Conservation (phyloP, 2,113 vertebrate species). For the Cricetomys ansorgei region DNA sequence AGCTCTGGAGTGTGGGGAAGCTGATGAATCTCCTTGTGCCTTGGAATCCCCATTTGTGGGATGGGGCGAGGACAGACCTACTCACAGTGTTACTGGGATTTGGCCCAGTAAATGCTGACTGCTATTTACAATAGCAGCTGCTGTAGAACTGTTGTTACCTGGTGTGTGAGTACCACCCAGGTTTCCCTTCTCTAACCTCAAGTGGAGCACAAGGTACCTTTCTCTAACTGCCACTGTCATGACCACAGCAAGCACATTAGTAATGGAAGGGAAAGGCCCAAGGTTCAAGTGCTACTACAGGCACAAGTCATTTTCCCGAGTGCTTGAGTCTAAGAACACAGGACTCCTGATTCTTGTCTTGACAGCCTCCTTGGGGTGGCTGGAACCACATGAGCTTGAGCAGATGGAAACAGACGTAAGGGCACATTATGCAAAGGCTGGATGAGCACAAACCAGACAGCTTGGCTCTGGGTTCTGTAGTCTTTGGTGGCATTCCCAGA, state of each 20-base stretch:
- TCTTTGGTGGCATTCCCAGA: neutral
- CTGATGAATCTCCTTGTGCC: neutral
- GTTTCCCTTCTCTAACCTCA: neutral
- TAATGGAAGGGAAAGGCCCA: neutral
- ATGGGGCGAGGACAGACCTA: neutral
- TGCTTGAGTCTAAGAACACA: neutral
- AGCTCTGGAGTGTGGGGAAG: neutral
- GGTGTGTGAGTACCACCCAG: neutral
- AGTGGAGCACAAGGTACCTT: neutral
- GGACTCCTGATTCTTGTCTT: neutral
- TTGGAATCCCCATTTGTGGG: neutral
- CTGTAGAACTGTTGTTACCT: neutral
- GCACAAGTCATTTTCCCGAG: neutral
- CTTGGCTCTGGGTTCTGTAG: neutral
- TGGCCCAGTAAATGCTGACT: neutral
- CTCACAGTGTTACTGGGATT: neutral
- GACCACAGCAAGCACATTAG: neutral
- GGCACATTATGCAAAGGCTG: neutral
- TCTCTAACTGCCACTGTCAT: fast-evolving
- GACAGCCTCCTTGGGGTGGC: neutral
- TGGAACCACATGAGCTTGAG: neutral
- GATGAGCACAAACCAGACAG: fast-evolving
- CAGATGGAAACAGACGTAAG: neutral
- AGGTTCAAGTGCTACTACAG: neutral
- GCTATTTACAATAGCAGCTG: neutral